Evolutionary conservation across 2,888 invertebrate species (phyloP).

Genomic region (Erebia palarica): DNA sequence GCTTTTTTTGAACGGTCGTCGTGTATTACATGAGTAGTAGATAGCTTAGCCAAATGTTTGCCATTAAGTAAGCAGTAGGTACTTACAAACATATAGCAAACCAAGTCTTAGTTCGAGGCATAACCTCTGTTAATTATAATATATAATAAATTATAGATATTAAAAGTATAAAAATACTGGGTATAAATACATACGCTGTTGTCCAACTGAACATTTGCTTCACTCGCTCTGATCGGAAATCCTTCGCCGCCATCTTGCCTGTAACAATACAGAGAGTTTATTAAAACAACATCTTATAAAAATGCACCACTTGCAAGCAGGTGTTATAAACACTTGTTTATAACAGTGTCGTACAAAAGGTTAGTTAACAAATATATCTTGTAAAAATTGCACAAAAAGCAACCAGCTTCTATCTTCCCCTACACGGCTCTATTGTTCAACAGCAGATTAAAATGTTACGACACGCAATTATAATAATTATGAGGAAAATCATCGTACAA

Average conservation of each 20-base stretch:
- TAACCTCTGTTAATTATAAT: no score
- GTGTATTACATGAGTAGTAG: no score
- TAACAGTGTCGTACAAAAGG: background rate
- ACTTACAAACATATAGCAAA: no score
- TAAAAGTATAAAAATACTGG: background rate
- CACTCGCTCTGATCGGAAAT: conserved; percentile 75
- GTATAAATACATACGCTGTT: conserved; percentile 58
- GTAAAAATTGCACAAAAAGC: background rate
- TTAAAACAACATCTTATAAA: background rate
- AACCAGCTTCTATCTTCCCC: background rate
- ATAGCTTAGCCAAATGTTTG: no score
- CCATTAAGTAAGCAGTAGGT: no score
- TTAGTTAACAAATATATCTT: background rate
- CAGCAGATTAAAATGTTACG: background rate
- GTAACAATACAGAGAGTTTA: conserved; percentile 47
- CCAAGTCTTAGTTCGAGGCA: no score
- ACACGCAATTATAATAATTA: conserved; percentile 5
- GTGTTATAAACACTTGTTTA: no score
- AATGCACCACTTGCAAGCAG: no score
- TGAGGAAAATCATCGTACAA: conserved; percentile 1
- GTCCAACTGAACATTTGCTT: conserved; percentile 86
- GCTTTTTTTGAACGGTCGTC: no score
- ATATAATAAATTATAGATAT: no score
- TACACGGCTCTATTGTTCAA: background rate
- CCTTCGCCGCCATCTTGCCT: conserved; percentile 67